Conservation (phyloP, 2,797 vertebrate genomes). For the Lerista edwardsae region DNA sequence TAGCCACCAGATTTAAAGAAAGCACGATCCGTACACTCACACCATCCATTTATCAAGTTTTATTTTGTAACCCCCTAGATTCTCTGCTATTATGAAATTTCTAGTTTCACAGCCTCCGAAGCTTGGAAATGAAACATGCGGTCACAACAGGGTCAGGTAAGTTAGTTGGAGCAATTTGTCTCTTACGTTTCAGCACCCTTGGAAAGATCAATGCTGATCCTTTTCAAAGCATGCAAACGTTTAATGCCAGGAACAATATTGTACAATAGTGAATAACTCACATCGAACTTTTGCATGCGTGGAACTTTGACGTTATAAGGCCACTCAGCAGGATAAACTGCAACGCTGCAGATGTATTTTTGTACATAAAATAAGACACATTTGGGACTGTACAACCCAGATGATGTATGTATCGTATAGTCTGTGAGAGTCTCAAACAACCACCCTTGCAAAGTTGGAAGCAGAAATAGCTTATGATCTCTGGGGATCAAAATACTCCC, state of each 20-base stretch:
- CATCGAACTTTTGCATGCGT: conserved; percentile 28
- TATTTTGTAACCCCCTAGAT: neutral
- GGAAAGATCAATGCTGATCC: neutral
- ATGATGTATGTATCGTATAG: conserved; percentile 60
- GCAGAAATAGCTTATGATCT: conserved; percentile 65
- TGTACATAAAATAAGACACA: conserved; percentile 63
- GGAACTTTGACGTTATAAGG: conserved; percentile 45
- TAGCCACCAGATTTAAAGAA: conserved; percentile 20
- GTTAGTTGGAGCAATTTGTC: neutral
- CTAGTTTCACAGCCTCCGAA: too few species aligned
- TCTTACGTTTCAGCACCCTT: neutral
- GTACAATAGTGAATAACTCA: conserved; percentile 13
- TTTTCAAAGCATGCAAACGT: neutral
- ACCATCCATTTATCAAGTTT: neutral
- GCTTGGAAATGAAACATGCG: neutral
- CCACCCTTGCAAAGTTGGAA: conserved; percentile 70
- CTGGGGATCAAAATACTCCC: conserved; percentile 55
- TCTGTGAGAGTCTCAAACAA: conserved; percentile 58
- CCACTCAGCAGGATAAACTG: conserved; percentile 65
- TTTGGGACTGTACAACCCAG: conserved; percentile 63
- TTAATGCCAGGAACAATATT: neutral
- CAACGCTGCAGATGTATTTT: conserved; percentile 68
- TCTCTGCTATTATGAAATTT: neutral
- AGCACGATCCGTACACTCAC: conserved; percentile 18
- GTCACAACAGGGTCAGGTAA: neutral